These are phyloP conservation scores for Xerus rutilus DNA, from an alignment of 2,797 vertebrate genomes.

Conservation along the genomic window DNA sequence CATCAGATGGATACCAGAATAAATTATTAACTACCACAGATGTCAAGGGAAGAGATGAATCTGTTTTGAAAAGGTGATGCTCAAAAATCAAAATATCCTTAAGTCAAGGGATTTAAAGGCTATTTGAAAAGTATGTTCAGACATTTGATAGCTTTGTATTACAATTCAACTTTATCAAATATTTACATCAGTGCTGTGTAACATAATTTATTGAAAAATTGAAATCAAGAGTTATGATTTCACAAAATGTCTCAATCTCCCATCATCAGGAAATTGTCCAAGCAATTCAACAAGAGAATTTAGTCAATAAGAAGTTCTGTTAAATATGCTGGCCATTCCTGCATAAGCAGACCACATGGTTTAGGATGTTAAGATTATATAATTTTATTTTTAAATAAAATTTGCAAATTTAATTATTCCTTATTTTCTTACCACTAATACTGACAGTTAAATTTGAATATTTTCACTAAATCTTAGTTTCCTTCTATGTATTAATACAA, in stretches of 20 bases:
- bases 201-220: background rate
- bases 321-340: background rate
- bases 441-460: background rate
- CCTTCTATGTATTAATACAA: background rate
- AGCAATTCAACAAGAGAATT: background rate
- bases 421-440: background rate
- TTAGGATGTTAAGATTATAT: background rate
- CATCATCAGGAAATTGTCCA: constrained; percentile 2
- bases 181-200: background rate
- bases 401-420: background rate
- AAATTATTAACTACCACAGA: constrained; percentile 65
- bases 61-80: constrained; percentile 42
- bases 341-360: background rate
- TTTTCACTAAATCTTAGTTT: background rate
- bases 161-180: background rate
- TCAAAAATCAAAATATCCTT: constrained; percentile 62
- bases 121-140: constrained; percentile 51
- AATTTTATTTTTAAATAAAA: background rate
- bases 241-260: background rate
- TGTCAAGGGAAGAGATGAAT: constrained; percentile 15
- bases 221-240: constrained; percentile 24
- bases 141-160: background rate
- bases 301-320: background rate
- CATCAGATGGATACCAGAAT: background rate
- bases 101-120: constrained; percentile 9